A percentile compares a stretch with the other conserved stretches of the same genome.
These are phyloP conservation scores for Salvelinus sp. DNA, from an alignment of 2,113 vertebrate genomes.

Conservation along the genomic window DNA sequence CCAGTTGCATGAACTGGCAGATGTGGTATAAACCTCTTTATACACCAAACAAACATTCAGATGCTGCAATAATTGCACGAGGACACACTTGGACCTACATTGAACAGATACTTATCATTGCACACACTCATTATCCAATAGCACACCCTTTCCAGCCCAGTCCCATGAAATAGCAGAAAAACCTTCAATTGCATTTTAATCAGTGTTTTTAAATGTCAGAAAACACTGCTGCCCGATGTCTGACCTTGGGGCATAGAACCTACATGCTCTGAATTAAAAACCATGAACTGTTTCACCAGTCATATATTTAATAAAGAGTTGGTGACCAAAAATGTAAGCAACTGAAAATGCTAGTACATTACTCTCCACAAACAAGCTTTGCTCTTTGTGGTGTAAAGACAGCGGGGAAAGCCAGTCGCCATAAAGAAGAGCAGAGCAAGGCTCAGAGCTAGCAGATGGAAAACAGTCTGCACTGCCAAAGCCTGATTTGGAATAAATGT, in stretches of 20 bases:
- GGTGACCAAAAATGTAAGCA: conserved; percentile 22
- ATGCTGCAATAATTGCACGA: conserved; percentile 22
- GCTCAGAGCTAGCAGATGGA: conserved; percentile 17
- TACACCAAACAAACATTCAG: background rate
- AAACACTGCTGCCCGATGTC: conserved; percentile 6
- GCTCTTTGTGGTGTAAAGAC: conserved; percentile 8
- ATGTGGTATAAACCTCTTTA: conserved; percentile 3
- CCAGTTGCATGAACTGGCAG: conserved; percentile 54
- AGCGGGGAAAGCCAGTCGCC: background rate
- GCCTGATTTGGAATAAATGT: conserved; percentile 53
- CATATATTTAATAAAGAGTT: conserved; percentile 26
- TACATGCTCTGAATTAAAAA: conserved; percentile 30
- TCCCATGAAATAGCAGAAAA: background rate
- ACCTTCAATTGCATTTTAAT: background rate
- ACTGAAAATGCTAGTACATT: conserved; percentile 5
- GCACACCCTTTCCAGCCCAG: too few species aligned
- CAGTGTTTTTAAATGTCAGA: background rate
- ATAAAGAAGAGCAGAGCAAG: conserved; percentile 20
- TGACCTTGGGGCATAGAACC: conserved; percentile 3
- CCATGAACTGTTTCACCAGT: conserved; percentile 10
- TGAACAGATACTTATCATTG: too few species aligned
- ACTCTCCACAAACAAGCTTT: background rate
- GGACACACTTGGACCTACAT: conserved; percentile 26
- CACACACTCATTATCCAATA: too few species aligned
- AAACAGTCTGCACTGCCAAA: conserved; percentile 16